Evolutionary conservation across 2,888 invertebrate genomes (phyloP), one percentile per base, ranked within the genome.

Genomic region (Parthenolecanium corni): DNA sequence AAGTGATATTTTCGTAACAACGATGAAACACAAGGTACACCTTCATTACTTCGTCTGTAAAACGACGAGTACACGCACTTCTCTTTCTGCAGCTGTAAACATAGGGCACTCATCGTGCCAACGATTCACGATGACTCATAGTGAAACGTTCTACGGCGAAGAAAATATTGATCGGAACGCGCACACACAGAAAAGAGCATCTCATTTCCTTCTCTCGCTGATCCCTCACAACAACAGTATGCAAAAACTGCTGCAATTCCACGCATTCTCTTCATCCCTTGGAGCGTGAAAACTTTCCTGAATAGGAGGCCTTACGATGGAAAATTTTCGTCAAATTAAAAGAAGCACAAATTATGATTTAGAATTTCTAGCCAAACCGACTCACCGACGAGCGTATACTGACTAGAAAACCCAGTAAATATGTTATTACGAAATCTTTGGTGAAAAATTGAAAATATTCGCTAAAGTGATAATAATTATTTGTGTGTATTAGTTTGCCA

Each of bases 151-250:
- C 58, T 47, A 12, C 5, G 9, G 49, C 46, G 31, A 49, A 49
- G 47, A 38, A 49, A 58, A 58, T 58, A 58, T 58, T 47, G 58
- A 58, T 58, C 58, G 49, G 49, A 58, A 44, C 46, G 58, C 49
- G n/a, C 47, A 58, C 49, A 20, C 46, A n/a, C n/a, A n/a, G n/a
- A 16, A 57, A 36, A 58, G 47, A 49, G 58, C 58, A 58, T 58
- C 58, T 47, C 58, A 58, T 58, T 58, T 58, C 58, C 46, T 49
- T 58, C 25, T 51, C 49, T 14, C 11, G 49, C 40, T 40, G n/a
- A n/a, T n/a, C n/a, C 40, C 53, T 36, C 31, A 20, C 40, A 20
- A n/a, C n/a, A 31, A 47, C n/a, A 31, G 49, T 47, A 47, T 38
- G 58, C 58, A 47, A 38, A 53, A 44, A 46, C 57, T 24, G 20